Evolutionary conservation across 2,888 invertebrate genomes (phyloP).

Genomic region (Apotomis capreana): DNA sequence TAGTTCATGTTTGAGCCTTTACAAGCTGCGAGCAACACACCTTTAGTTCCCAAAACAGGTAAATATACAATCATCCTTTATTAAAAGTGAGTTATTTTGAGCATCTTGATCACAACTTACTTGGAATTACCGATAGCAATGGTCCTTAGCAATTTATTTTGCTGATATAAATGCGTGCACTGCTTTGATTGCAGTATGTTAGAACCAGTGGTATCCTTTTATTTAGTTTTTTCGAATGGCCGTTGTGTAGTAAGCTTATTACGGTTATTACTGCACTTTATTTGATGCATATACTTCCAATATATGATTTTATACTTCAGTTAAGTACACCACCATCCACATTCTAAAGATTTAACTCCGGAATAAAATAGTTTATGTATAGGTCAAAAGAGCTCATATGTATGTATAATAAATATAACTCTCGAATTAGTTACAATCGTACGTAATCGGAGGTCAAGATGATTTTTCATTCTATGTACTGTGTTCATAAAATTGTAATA

Average conservation of each 20-base stretch:
- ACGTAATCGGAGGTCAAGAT: too few relatives aligned
- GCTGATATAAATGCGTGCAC: constrained; percentile 18
- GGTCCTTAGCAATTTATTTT: constrained; percentile 12
- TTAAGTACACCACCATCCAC: too few relatives aligned
- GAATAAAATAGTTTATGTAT: too few relatives aligned
- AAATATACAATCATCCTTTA: constrained; percentile 8
- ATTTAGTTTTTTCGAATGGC: constrained; percentile 1
- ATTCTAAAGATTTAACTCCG: too few relatives aligned
- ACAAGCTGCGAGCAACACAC: constrained; percentile 53
- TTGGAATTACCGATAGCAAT: background rate
- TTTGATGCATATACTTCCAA: background rate
- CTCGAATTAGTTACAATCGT: too few relatives aligned
- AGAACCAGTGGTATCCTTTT: background rate
- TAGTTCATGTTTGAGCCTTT: constrained; percentile 72
- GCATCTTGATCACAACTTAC: background rate
- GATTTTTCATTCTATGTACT: too few relatives aligned
- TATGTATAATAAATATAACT: too few relatives aligned
- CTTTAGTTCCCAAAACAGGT: constrained; percentile 16
- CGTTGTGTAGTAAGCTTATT: background rate
- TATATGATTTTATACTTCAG: too few relatives aligned
- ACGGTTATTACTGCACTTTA: constrained; percentile 7
- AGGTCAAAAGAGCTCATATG: too few relatives aligned
- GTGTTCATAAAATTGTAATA: too few relatives aligned
- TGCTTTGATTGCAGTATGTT: constrained; percentile 37
- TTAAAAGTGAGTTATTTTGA: background rate